These are phyloP conservation scores for Agelas oroides DNA, from an alignment of 37 sponge, comb jelly and placozoan species.

Conservation along the genomic window DNA sequence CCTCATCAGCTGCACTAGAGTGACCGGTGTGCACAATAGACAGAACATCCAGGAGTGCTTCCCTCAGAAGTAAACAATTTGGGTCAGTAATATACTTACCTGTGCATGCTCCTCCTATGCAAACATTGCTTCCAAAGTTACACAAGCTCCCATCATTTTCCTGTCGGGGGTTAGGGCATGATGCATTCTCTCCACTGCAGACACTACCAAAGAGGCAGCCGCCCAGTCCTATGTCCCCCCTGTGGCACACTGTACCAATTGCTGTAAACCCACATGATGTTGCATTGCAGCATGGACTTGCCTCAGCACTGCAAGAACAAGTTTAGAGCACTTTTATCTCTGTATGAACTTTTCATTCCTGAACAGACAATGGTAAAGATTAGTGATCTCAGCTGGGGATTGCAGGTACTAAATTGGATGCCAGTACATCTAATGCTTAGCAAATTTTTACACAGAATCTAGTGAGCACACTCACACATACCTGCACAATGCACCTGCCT, in stretches of 20 bases:
- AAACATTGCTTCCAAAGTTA: conserved; percentile 49
- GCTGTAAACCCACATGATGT: neutral
- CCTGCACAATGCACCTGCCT: conserved; percentile 59
- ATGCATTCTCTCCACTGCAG: conserved; percentile 11
- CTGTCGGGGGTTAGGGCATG: conserved; percentile 23
- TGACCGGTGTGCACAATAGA: too few species aligned
- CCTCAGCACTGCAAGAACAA: conserved; percentile 11
- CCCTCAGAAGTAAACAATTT: too few species aligned
- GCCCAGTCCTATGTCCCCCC: conserved; percentile 16
- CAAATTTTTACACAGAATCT: too few species aligned
- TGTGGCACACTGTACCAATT: conserved; percentile 14
- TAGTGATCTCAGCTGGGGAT: too few species aligned
- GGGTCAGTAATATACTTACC: conserved; percentile 32
- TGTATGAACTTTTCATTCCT: too few species aligned
- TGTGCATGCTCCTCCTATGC: conserved; percentile 52
- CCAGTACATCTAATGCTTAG: too few species aligned
- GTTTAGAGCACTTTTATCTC: too few species aligned
- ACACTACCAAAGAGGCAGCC: conserved; percentile 31
- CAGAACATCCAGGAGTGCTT: too few species aligned
- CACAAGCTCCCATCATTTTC: conserved; percentile 30
- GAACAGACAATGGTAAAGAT: too few species aligned
- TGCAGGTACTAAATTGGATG: too few species aligned
- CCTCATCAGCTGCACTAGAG: too few species aligned
- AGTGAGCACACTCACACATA: too few species aligned
- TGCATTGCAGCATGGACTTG: conserved; percentile 37